Evolutionary conservation across 2,797 vertebrate species (phyloP).

Genomic region (Anniella stebbinsi): DNA sequence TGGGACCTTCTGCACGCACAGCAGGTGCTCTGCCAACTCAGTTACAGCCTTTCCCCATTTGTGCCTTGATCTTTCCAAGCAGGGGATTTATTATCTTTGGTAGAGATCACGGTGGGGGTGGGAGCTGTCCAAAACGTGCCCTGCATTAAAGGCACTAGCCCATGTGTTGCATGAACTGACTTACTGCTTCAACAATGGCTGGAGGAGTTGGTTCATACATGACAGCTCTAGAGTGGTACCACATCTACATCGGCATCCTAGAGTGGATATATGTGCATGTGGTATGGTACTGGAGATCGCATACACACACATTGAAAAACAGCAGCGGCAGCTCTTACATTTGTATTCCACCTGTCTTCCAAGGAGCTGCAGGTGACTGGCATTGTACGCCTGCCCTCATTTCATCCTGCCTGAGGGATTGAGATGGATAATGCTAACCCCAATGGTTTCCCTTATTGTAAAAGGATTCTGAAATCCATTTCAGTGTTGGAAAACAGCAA

Average conservation of each 20-base stretch:
- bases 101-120: background rate
- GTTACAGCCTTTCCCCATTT: background rate
- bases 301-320: background rate
- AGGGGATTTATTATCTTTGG: background rate
- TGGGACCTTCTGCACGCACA: too few species aligned
- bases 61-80: background rate
- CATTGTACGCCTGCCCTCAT: too few species aligned
- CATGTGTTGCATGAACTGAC: background rate
- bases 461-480: background rate
- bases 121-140: background rate
- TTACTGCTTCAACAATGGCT: background rate
- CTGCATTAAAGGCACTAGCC: too few species aligned
- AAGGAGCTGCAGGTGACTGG: too few species aligned
- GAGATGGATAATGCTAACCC: background rate
- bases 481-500: background rate
- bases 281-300: background rate
- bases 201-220: background rate
- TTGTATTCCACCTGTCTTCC: background rate
- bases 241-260: background rate
- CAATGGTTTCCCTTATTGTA: background rate
- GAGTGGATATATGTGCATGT: background rate
- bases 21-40: background rate
- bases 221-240: background rate
- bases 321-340: too few species aligned
- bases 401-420: background rate